A percentile compares a stretch with the other conserved stretches of the same genome.
Conservation (phyloP, 2,888 invertebrate species). For the Sericinus montela region DNA sequence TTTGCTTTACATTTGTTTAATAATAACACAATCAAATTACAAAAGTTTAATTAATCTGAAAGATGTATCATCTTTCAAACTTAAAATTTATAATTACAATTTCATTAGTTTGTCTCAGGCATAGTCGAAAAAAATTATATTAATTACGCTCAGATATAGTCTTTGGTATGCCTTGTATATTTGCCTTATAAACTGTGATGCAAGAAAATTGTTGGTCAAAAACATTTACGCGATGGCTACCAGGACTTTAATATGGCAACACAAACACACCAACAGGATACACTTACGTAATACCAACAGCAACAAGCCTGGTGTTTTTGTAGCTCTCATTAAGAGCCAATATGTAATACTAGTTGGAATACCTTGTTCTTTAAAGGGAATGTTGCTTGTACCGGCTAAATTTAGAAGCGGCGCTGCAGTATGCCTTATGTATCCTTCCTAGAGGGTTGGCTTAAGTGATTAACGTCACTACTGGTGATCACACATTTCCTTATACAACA, state of each 20-base stretch:
- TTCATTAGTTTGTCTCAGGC: too few relatives aligned
- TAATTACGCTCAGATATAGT: too few relatives aligned
- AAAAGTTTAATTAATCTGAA: too few relatives aligned
- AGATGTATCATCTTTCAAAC: too few relatives aligned
- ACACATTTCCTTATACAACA: slow-evolving; percentile 4
- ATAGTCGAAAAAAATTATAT: too few relatives aligned
- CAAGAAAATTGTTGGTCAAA: too few relatives aligned
- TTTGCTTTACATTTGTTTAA: too few relatives aligned
- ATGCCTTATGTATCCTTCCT: slow-evolving; percentile 41
- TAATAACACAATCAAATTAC: too few relatives aligned
- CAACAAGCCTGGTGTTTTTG: slow-evolving; percentile 18
- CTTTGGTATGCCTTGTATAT: too few relatives aligned
- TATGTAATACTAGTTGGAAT: slow-evolving; percentile 41
- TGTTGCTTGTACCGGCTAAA: slow-evolving; percentile 54
- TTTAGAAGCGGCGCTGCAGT: slow-evolving; percentile 53
- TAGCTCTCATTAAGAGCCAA: slow-evolving; percentile 24
- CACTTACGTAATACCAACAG: neutral
- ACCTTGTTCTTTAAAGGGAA: slow-evolving; percentile 45
- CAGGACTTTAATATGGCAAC: neutral
- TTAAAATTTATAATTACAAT: too few relatives aligned
- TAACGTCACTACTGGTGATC: slow-evolving; percentile 4
- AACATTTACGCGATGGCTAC: neutral
- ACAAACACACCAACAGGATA: neutral
- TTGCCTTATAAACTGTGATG: too few relatives aligned
- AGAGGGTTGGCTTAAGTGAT: slow-evolving; percentile 19